These are phyloP conservation scores for Alosa alosa DNA, from an alignment of 2,113 vertebrate species.

Conservation along the genomic window DNA sequence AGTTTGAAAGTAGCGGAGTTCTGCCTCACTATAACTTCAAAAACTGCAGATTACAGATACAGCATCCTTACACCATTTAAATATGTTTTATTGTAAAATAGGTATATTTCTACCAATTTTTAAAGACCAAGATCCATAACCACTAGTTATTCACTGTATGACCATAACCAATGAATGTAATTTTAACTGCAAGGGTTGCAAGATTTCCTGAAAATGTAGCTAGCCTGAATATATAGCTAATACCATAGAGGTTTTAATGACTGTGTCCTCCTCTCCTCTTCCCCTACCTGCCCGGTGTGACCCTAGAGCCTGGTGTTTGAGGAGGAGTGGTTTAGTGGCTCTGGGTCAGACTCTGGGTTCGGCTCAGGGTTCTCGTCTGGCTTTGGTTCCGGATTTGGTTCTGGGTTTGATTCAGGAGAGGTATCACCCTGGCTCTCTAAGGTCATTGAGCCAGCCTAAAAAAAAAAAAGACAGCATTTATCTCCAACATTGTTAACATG, in stretches of 20 bases:
- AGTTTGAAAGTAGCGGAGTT: neutral
- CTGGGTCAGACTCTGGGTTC: constrained; percentile 58
- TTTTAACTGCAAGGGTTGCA: no score
- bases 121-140: no score
- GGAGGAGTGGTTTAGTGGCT: constrained; percentile 67
- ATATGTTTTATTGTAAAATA: neutral
- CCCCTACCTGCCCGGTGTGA: constrained; percentile 20
- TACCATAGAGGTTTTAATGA: neutral
- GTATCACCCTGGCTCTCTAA: constrained; percentile 55
- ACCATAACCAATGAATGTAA: no score
- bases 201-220: neutral
- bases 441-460: constrained; percentile 42
- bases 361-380: constrained; percentile 22
- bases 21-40: neutral
- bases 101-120: no score
- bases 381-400: constrained; percentile 51
- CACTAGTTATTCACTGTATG: no score
- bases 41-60: neutral
- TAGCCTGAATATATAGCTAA: neutral
- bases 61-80: neutral
- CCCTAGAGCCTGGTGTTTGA: constrained; percentile 64
- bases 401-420: constrained; percentile 61
- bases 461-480: constrained; percentile 61
- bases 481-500: constrained; percentile 46
- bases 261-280: constrained; percentile 25